Evolutionary conservation across 2,113 vertebrate genomes (phyloP), one percentile per base, ranked within the genome.

Genomic region (Blennius ocellaris): DNA sequence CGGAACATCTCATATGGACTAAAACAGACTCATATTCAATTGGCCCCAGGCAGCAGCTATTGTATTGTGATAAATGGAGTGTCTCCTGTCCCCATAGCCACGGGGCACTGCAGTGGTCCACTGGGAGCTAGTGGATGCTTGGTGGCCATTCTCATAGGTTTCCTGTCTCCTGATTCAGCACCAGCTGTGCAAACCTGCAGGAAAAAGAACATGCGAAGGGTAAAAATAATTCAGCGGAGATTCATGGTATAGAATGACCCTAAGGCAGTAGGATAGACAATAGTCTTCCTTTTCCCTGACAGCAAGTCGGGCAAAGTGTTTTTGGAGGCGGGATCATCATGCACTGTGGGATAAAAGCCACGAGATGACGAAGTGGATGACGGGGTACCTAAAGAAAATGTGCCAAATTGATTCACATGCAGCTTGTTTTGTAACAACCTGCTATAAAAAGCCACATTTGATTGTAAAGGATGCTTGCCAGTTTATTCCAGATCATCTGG

Each of bases 131-230:
- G 51, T 69, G 67, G 83, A 82, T 78, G 67, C 79, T 84, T 64
- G 80, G 89, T 87, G 90, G 92, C 90, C 91, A 90, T 85, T 88
- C 76, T 84, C 75, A 62, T 72, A 79, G 63, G 78, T 89, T 92
- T 89, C 88, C 90, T 84, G 79, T 81, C 76, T 84, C 79, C 92
- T 93, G 87, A 92, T 86, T 92, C 92, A 91, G 90, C 90, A 90
- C 81, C 90, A 90, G 87, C 86, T 90, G 85, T 81, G 85, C 72
- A 72, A 52, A 78, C 56, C 69, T 70, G 80, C 75, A 81, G 84
- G 84, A 83, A 89, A 86, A 84, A 75, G 60, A 82, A 86, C 84
- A 83, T 54, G 49, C 48, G 21, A 73, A 81, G 84, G 79, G 52
- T 83, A 83, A 82, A 83, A 88, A 86, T 72, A 79, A 84, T 84